Base-by-base conservation (phyloP, 1,140 invertebrate genomes). In the Melitaea cinxia region DNA sequence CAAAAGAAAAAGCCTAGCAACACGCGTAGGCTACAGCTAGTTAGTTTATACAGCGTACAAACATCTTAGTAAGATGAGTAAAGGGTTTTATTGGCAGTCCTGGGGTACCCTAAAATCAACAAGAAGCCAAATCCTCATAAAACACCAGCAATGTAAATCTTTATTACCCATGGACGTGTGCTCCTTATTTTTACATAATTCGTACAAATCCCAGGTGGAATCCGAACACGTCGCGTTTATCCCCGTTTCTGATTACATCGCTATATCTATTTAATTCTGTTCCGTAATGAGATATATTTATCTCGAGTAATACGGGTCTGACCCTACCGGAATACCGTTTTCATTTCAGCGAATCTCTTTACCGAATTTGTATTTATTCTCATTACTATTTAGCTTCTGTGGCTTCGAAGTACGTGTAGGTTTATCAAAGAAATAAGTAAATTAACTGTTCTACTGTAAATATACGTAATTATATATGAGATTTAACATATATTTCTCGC, bases 211-310 rank as follows among this genome's bases (percentile, higher is more conserved):
- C 54, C 37, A 21, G 35, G 26, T 28, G 42, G 15, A 42, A 26
- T 37, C 54, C 33, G 21, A 28, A 57, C 54, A 57, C 35, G 37
- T 56, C 35, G 35, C 14, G 4, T 17, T 58, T 30, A 47, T 42
- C 56, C 42, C 26, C 42, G 24, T 58, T 58, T 33, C 56, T 49
- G 56, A 58, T 58, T 49, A 58, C 56, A 33, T 9, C 42, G 56
- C 23, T 26, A 23, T 58, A 58, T 14, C 17, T 58, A 47, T 23
- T 49, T 58, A 58, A 58, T 47, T 28, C 42, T 12, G 39, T 39
- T 10, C n/a, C 42, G 15, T 58, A 49, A 58, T 58, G 56, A 58
- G 42, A 49, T 30, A 58, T 58, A 58, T 58, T 49, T 58, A 28
- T 35, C 17, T 58, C 26, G 15, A 19, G 5, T 30, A 42, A 28